Conservation (phyloP, 2,113 vertebrate species). For the Rissa tridactyla region DNA sequence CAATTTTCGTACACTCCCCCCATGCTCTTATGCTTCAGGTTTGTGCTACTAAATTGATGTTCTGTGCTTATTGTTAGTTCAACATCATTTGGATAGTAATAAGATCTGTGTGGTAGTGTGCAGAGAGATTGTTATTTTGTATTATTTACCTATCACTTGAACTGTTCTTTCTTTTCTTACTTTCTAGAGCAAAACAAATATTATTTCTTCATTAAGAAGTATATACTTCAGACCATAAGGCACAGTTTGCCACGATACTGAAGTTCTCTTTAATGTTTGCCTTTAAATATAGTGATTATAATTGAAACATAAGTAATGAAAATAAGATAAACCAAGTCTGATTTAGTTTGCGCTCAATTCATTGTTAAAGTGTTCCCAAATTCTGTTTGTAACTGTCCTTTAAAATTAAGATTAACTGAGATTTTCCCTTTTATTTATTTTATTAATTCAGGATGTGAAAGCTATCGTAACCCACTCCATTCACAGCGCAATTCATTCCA, state of each 20-base stretch:
- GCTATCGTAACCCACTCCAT: slow-evolving; percentile 97
- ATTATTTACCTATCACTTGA: not conserved
- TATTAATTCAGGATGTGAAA: slow-evolving; percentile 86
- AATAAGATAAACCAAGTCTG: not conserved
- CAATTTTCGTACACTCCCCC: slow-evolving; percentile 98
- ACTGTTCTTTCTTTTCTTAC: not conserved
- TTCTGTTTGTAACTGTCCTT: not conserved
- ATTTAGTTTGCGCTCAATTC: not conserved
- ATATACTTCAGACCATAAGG: not conserved
- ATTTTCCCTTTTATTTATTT: not conserved
- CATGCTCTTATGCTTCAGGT: slow-evolving; percentile 99
- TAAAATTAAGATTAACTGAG: not conserved
- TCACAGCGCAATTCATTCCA: slow-evolving; percentile 95
- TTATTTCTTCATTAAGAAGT: not conserved
- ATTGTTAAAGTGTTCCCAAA: not conserved
- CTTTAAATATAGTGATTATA: not conserved
- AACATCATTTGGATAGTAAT: not conserved
- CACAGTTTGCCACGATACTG: not conserved
- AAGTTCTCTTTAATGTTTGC: not conserved
- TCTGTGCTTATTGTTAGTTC: not conserved
- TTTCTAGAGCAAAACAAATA: not conserved
- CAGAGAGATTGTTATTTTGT: not conserved
- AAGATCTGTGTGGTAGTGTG: not conserved
- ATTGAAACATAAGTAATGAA: not conserved
- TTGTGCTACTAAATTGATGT: slow-evolving; percentile 1